Percentiles rank a stretch among this genome's conserved stretches.
phyloP scores from a whole-genome alignment of 2,113 vertebrate species.

The Sturnira hondurensis region DNA sequence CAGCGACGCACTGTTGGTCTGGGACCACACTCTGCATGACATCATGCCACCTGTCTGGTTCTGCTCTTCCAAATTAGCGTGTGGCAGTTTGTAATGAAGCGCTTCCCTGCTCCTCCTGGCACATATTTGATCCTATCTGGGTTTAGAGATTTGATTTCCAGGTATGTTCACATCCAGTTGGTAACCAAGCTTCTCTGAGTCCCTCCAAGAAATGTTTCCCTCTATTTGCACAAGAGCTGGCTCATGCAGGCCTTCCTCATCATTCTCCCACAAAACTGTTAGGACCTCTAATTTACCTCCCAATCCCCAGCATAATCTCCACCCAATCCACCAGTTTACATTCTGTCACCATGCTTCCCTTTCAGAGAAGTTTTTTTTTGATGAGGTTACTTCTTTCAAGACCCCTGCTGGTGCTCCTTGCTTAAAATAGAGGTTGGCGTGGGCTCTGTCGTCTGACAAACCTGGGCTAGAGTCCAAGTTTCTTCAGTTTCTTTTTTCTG shows the following conservation, averaged over 20 bases:
- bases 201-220: not conserved
- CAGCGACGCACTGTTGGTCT: not conserved
- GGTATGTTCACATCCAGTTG: not conserved
- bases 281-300: not conserved
- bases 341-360: slow-evolving; percentile 1
- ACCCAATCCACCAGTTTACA: not conserved
- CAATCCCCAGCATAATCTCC: not conserved
- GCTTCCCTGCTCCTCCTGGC: not conserved
- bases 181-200: not conserved
- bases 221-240: not conserved
- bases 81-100: not conserved
- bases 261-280: not conserved
- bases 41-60: not conserved
- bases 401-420: not conserved
- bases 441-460: not conserved
- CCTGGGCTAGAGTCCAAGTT: slow-evolving; percentile 7
- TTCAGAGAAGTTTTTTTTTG: not conserved
- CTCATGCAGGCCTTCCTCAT: not conserved
- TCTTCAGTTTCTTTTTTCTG: slow-evolving; percentile 40
- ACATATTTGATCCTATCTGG: not conserved
- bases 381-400: slow-evolving; percentile 45
- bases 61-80: not conserved
- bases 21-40: not conserved
- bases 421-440: slow-evolving; percentile 53
- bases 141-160: not conserved